Evolutionary conservation across 2,113 vertebrate genomes (phyloP), one percentile per base, ranked within the genome.

Genomic region (Haplotaxodon microlepis): DNA sequence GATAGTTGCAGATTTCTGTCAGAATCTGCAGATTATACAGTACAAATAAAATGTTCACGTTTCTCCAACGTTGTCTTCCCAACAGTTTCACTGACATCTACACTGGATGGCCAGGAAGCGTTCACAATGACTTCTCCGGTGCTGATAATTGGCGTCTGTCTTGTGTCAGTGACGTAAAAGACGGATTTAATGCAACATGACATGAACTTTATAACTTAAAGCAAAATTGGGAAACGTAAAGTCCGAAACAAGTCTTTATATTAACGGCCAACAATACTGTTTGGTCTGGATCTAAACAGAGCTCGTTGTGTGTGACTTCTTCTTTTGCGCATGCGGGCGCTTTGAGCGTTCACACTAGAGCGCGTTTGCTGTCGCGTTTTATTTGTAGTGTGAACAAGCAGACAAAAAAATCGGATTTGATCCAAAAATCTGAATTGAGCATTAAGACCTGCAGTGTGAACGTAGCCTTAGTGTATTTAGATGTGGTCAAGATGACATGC

Each of bases 361-460:
- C 0, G 0, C 2, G 11, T 56, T 56, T 56, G 53, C 11, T 56
- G 54, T 56, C 0, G 0, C 54, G 13, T 27, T 56, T 56, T 56
- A 56, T 57, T 7, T 27, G 54, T 57, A 14, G 12, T 14, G 54
- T 14, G 54, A 57, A 14, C 54, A 0, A 0, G 54, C 21, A 14
- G 54, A 0, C 54, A 0, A 27, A 57, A 56, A 57, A 5, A 17
- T 8, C 7, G 4, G 7, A 50, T 17, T 50, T 50, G 16, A 50
- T 17, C 7, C 17, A 47, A 47, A 47, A 17, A 14, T 56, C 0
- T 0, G 21, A 56, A 27, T 56, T 56, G 6, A 56, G 54, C 54
- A 27, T 57, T 0, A 57, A 57, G 1, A 27, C 54, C 7, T 27
- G 24, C 54, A 57, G 54, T 57, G 24, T 57, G 54, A 8, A 27